phyloP scores from a whole-genome alignment of 2,113 vertebrate species.

The Ornithorhynchus anatinus region DNA sequence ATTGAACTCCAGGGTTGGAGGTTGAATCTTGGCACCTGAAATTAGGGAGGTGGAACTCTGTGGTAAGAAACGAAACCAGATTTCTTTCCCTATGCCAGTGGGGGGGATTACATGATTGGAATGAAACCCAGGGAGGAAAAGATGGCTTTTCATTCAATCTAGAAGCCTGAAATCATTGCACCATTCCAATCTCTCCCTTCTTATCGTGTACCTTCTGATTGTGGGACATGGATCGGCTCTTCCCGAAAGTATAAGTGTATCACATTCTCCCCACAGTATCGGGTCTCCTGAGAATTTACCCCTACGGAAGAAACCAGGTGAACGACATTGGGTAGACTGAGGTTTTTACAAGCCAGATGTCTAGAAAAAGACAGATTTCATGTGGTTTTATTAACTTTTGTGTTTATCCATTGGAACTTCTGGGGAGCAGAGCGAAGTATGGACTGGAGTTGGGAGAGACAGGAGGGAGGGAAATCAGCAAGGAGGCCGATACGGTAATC shows the following conservation, averaged over 20 bases:
- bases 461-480: neutral
- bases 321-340: neutral
- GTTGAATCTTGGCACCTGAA: neutral
- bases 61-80: neutral
- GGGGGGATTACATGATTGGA: slow-evolving; percentile 14
- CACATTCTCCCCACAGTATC: neutral
- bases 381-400: neutral
- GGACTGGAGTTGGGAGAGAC: neutral
- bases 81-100: slow-evolving; percentile 12
- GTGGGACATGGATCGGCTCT: neutral
- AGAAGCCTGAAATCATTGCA: neutral
- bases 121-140: neutral
- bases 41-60: neutral
- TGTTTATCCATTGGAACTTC: neutral
- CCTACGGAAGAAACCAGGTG: neutral
- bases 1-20: no score
- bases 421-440: neutral
- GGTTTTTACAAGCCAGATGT: neutral
- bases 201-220: neutral
- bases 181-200: neutral
- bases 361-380: neutral
- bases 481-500: neutral
- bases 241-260: neutral
- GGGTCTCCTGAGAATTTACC: neutral
- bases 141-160: neutral